These are phyloP conservation scores for Porites evermanni DNA, from an alignment of 92 coral and sea anemone species.

Conservation along the genomic window DNA sequence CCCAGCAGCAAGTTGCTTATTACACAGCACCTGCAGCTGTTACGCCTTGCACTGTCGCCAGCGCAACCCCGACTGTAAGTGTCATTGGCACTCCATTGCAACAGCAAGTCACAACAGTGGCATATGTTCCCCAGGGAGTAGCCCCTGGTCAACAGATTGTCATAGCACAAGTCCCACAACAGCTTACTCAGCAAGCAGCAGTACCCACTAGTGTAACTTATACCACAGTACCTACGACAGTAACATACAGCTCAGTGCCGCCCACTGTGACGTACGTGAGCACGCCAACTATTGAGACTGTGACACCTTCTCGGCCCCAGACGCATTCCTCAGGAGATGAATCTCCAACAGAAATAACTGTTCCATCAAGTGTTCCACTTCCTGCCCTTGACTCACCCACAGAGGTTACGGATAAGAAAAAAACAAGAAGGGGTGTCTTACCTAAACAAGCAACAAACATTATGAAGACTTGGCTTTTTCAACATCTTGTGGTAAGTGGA, in stretches of 20 bases:
- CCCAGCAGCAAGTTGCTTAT: constrained; percentile 73
- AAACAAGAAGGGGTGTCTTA: constrained; percentile 89
- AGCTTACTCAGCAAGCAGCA: constrained; percentile 42
- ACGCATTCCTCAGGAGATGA: constrained; percentile 78
- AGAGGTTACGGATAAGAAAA: constrained; percentile 82
- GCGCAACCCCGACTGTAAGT: constrained; percentile 80
- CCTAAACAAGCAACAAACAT: constrained; percentile 98
- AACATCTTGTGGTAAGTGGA: constrained; percentile 91
- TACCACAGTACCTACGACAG: constrained; percentile 38
- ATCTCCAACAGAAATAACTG: constrained; percentile 85
- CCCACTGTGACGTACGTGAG: constrained; percentile 55
- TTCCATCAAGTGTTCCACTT: constrained; percentile 81
- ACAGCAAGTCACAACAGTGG: constrained; percentile 75
- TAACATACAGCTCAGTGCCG: constrained; percentile 42
- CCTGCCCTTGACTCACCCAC: constrained; percentile 91
- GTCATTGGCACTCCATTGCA: constrained; percentile 78
- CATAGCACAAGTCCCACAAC: constrained; percentile 67
- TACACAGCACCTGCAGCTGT: constrained; percentile 64
- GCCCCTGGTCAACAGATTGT: constrained; percentile 71
- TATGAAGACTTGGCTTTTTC: constrained; percentile 98
- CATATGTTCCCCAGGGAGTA: constrained; percentile 78
- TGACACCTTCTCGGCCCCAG: constrained; percentile 67
- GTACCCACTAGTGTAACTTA: constrained; percentile 26
- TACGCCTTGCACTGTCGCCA: constrained; percentile 84
- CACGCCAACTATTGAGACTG: constrained; percentile 58